phyloP scores from a whole-genome alignment of 2,113 vertebrate species.

The Clarias gariepinus region DNA sequence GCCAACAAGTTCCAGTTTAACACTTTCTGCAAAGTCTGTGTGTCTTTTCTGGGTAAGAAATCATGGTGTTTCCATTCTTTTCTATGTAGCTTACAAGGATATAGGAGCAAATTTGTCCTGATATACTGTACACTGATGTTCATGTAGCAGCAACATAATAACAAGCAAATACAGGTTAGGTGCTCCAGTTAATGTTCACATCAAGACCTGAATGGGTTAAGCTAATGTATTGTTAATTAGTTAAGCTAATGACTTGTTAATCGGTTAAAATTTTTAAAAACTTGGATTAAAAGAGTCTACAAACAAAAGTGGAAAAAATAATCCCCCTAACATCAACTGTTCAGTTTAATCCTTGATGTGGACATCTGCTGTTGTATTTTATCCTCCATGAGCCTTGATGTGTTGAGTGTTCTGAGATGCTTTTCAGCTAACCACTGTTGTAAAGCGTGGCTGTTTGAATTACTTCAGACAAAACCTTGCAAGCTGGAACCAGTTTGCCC shows the following conservation, averaged over 20 bases:
- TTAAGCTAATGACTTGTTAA: no score
- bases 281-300: no score
- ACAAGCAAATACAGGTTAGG: neutral
- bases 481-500: neutral
- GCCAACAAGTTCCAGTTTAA: conserved; percentile 99
- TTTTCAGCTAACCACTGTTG: neutral
- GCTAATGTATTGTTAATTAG: no score
- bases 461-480: neutral
- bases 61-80: neutral
- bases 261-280: no score
- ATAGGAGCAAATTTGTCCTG: neutral
- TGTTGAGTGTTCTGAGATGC: neutral
- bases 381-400: neutral
- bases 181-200: neutral
- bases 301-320: no score
- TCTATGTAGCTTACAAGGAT: neutral
- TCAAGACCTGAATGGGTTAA: neutral
- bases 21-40: conserved; percentile 98
- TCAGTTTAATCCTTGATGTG: neutral
- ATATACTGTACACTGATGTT: neutral
- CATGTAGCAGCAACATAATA: neutral
- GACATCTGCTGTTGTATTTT: neutral
- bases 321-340: neutral
- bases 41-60: conserved; percentile 92
- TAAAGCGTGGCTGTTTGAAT: neutral